Evolutionary conservation across 2,113 vertebrate species (phyloP).

Genomic region (Mus spicilegus): DNA sequence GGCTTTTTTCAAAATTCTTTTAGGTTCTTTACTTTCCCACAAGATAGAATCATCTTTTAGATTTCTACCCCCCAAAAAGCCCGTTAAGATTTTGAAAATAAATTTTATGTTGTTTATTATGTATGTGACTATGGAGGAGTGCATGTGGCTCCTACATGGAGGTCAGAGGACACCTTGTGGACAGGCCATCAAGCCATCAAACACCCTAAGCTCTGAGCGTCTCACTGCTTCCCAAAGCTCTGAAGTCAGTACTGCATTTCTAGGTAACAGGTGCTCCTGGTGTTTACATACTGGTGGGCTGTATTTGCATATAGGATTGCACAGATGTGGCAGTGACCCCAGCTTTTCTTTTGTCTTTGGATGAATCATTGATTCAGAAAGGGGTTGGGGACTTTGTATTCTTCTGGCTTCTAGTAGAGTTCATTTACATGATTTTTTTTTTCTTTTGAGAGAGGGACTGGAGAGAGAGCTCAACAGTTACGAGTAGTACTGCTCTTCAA

Average conservation of each 20-base stretch:
- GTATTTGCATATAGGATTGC: background rate
- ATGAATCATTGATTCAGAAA: background rate
- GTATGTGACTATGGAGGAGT: background rate
- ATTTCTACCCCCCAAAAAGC: background rate
- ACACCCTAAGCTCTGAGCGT: background rate
- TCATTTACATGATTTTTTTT: background rate
- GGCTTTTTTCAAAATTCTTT: background rate
- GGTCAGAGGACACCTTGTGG: background rate
- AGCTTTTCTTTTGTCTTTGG: background rate
- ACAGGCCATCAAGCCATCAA: background rate
- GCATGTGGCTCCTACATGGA: background rate
- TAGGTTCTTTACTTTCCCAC: background rate
- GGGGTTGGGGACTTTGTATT: background rate
- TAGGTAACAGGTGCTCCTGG: background rate
- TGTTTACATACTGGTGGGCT: background rate
- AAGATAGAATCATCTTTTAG: slow-evolving; percentile 19
- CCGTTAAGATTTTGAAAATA: background rate
- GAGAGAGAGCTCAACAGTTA: background rate
- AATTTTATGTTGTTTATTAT: background rate
- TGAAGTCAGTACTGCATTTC: background rate
- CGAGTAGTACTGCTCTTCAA: background rate
- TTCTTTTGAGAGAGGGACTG: background rate
- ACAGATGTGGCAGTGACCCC: background rate
- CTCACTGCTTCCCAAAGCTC: no score
- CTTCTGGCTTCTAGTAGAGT: background rate